phyloP scores from a whole-genome alignment of 2,888 invertebrate genomes.

The Biston betularia region DNA sequence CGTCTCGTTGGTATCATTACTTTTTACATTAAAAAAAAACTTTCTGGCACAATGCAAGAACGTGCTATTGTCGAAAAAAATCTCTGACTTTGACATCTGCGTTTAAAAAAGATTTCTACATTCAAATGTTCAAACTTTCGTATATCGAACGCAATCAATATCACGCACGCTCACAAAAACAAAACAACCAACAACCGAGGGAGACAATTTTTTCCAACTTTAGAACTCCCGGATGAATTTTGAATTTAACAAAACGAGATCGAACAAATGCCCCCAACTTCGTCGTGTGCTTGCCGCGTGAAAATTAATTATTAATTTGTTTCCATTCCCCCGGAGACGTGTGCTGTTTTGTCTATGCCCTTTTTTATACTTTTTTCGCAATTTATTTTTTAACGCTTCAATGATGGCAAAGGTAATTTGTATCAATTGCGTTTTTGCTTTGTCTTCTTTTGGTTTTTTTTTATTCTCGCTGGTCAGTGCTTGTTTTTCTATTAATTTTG shows the following conservation, averaged over 20 bases:
- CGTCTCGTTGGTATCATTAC: too few relatives aligned
- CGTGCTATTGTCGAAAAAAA: neutral
- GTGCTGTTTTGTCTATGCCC: slow-evolving; percentile 65
- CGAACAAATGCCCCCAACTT: slow-evolving; percentile 72
- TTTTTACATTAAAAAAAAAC: too few relatives aligned
- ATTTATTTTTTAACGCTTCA: slow-evolving; percentile 71
- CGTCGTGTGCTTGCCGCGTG: slow-evolving; percentile 68
- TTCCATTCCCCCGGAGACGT: slow-evolving; percentile 69
- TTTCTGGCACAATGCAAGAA: too few relatives aligned
- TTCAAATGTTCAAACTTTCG: slow-evolving; percentile 23
- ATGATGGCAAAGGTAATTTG: slow-evolving; percentile 71
- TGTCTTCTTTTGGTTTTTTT: slow-evolving; percentile 32
- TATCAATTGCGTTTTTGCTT: slow-evolving; percentile 60
- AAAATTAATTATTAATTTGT: slow-evolving; percentile 84
- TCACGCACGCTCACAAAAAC: slow-evolving; percentile 47
- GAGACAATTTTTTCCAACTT: slow-evolving; percentile 74
- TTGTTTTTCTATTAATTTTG: slow-evolving; percentile 34
- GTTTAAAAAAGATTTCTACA: neutral
- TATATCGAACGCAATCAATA: slow-evolving; percentile 47
- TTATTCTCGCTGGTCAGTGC: slow-evolving; percentile 37
- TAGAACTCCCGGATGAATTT: slow-evolving; percentile 72
- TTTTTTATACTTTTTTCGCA: slow-evolving; percentile 58
- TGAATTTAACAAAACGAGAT: slow-evolving; percentile 78
- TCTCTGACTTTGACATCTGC: neutral
- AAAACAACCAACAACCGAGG: slow-evolving; percentile 51